Evolutionary conservation across 2,113 vertebrate genomes (phyloP), one percentile per base, ranked within the genome.

Genomic region (Eubucco bourcierii): DNA sequence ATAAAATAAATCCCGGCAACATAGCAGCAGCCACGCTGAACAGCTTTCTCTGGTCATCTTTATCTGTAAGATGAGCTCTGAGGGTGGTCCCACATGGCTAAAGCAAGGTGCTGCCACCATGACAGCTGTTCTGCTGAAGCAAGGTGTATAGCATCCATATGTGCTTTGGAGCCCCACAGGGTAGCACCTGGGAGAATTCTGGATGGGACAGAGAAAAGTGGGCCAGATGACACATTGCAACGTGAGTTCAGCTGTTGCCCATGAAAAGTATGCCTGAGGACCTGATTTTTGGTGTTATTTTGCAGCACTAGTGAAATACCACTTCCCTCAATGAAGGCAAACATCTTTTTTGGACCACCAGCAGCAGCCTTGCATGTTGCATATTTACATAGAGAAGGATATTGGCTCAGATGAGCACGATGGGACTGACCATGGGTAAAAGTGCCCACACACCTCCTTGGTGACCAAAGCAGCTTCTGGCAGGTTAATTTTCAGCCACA

Each of bases 291-390:
- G 25, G 21, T 9, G 29, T 59, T 63, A n/a, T 17, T 80, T 70
- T 3, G 0, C n/a, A 61, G 23, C 20, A 9, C 29, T 46, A 18
- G 56, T 15, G 23, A 70, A 56, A 33, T 41, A 24, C 0, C 3
- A 1, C 47, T 64, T 73, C 31, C 53, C n/a, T 21, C 24, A 34
- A n/a, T 11, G 46, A 59, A 60, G 52, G 60, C 37, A 23, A 21
- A 29, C 39, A 66, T 52, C 4, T 2, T 8, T 16, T 41, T 39
- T 7, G 27, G 63, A 23, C 33, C 0, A 1, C 58, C 56, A 63
- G 52, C 0, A 1, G n/a, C 75, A 77, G 27, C 44, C 63, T 64
- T 10, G 1, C 0, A 0, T 0, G 0, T 14, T 53, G 33, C 1
- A 7, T n/a, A 47, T 52, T 31, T 56, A 19, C 64, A 13, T 0